Conservation (phyloP, 2,888 invertebrate species). For the Agrochola lota region DNA sequence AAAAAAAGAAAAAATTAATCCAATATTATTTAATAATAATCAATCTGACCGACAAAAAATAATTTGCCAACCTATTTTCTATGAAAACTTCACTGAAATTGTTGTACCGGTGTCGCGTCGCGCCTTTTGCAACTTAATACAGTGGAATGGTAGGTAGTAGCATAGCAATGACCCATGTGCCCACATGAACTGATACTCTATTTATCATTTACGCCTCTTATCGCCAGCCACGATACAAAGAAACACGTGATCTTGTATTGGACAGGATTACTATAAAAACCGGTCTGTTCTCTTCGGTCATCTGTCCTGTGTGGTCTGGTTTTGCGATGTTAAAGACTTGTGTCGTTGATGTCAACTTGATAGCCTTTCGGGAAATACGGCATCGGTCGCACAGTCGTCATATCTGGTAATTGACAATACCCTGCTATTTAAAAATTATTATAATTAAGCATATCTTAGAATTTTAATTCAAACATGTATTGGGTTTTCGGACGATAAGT, state of each 20-base stretch:
- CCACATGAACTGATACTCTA: neutral
- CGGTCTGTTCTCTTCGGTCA: neutral
- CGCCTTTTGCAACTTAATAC: neutral
- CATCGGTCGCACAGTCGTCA: neutral
- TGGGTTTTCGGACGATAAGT: neutral
- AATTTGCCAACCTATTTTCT: too few species aligned
- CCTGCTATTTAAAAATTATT: neutral
- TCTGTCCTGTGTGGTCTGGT: neutral
- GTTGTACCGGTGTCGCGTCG: too few species aligned
- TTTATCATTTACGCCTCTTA: neutral
- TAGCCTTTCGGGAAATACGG: constrained; percentile 24
- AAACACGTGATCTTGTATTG: neutral
- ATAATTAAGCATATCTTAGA: too few species aligned
- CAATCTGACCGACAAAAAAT: too few species aligned
- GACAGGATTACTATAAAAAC: constrained; percentile 1
- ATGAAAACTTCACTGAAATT: too few species aligned
- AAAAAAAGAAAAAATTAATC: too few species aligned
- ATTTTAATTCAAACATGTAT: too few species aligned
- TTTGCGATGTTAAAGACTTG: constrained; percentile 19
- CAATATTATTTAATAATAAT: too few species aligned
- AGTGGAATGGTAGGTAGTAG: neutral
- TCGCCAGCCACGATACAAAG: neutral
- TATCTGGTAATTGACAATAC: neutral
- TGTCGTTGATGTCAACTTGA: constrained; percentile 16
- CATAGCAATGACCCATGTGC: neutral